Percentiles rank a stretch among this genome's conserved stretches.
Conservation (phyloP, 2,888 invertebrate species). For the Encarsia formosa region DNA sequence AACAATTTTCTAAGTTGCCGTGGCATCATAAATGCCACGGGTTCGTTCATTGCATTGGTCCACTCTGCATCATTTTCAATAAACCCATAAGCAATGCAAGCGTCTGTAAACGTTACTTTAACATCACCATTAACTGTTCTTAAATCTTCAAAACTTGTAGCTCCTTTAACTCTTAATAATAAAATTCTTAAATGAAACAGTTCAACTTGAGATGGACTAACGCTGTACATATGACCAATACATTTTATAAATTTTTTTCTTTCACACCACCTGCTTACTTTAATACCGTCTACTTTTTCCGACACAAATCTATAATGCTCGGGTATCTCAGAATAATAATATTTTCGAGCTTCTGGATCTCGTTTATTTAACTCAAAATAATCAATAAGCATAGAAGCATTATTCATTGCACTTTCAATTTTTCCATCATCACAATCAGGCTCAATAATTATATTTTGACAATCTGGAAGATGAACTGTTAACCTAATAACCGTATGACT, state of each 20-base stretch:
- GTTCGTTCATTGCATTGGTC: conserved; percentile 11
- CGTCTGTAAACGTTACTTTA: conserved; percentile 22
- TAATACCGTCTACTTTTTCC: neutral
- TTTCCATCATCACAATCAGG: conserved; percentile 3
- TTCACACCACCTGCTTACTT: neutral
- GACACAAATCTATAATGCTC: neutral
- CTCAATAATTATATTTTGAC: neutral
- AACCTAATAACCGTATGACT: conserved; percentile 23
- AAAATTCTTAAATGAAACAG: conserved; percentile 27
- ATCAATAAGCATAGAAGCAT: conserved; percentile 1
- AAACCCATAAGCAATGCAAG: conserved; percentile 14
- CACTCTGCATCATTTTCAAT: conserved; percentile 23
- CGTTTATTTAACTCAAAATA: neutral
- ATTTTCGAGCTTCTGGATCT: neutral
- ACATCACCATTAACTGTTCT: conserved; percentile 32
- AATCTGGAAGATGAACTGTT: conserved; percentile 19
- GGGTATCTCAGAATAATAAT: neutral
- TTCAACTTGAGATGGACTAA: conserved; percentile 6
- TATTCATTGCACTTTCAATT: conserved; percentile 8
- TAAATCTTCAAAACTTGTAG: conserved; percentile 35
- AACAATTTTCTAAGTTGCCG: conserved; percentile 36
- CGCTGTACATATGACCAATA: conserved; percentile 1
- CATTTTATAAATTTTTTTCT: neutral
- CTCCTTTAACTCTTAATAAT: conserved; percentile 33
- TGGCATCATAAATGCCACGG: conserved; percentile 23